Evolutionary conservation across 1,140 invertebrate genomes (phyloP), one percentile per base, ranked within the genome.

Genomic region (Lordiphosa mommai): DNA sequence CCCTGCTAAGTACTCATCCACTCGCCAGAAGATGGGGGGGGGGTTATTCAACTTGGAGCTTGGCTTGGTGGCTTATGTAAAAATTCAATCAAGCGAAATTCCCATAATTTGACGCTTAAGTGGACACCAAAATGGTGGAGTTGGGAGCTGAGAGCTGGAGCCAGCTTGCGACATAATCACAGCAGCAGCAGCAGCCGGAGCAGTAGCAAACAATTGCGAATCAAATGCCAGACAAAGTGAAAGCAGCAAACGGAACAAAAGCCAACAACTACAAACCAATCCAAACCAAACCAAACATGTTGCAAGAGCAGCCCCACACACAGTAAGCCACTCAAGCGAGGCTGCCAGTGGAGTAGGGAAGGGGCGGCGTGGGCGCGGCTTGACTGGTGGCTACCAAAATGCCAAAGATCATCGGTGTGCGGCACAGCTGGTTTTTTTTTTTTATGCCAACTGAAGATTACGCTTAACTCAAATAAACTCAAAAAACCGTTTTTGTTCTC

Each of bases 1-100:
- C n/a, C n/a, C n/a, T n/a, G n/a, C n/a, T n/a, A n/a, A n/a, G n/a
- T n/a, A n/a, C n/a, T n/a, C n/a, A n/a, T n/a, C n/a, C n/a, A 23
- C 20, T 6, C 20, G 20, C 5, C 20, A 5, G 20, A 13, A 10
- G 20, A 30, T 46, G 16, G 8, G 29, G 34, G 60, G 56, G 49
- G 60, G 74, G 70, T 84, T 84, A 48, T 84, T 84, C 77, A 84
- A 84, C 77, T 49, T 57, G 10, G 14, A 23, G 20, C 4, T 1
- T 6, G 20, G 3, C 16, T 2, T 17, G 56, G 44, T 17, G 56
- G 44, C 77, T 82, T 84, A 84, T 84, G 77, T 84, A 84, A 69
- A 80, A 85, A 84, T 84, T 84, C 77, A 84, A 84, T 84, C 77
- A 85, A 84, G 77, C 77, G 77, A 84, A 84, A 84, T 84, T 84